A percentile compares a stretch with the other conserved stretches of the same genome.
Conservation (phyloP, 2,888 invertebrate genomes). For the Dorcus hopei region DNA sequence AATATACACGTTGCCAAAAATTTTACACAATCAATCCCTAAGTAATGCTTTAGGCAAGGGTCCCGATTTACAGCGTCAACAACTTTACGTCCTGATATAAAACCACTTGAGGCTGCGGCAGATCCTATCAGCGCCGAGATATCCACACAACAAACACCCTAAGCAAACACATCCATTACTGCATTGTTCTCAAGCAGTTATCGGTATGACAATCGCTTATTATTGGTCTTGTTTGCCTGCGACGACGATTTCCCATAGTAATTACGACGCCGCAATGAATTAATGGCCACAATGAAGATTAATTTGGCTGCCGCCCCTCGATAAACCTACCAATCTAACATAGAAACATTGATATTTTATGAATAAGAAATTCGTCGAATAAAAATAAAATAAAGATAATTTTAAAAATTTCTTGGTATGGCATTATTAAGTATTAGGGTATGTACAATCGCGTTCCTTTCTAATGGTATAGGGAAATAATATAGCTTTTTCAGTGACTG, state of each 20-base stretch:
- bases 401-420: no score
- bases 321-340: no score
- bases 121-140: conserved; percentile 27
- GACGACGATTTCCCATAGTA: conserved; percentile 5
- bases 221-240: conserved; percentile 6
- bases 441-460: no score
- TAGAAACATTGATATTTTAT: no score
- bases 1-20: background rate
- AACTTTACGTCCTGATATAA: conserved; percentile 29
- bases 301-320: no score
- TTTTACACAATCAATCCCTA: conserved; percentile 6
- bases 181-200: conserved; percentile 32
- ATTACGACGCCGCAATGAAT: background rate
- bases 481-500: no score
- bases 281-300: no score
- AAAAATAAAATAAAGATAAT: no score
- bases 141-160: conserved; percentile 33
- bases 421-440: no score
- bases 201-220: conserved; percentile 21
- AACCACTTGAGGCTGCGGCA: conserved; percentile 22
- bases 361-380: no score
- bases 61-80: conserved; percentile 38
- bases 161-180: conserved; percentile 38
- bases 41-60: conserved; percentile 22
- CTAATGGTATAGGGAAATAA: no score